phyloP scores from a whole-genome alignment of 2,113 vertebrate species.

The Periophthalmodon schlosseri region DNA sequence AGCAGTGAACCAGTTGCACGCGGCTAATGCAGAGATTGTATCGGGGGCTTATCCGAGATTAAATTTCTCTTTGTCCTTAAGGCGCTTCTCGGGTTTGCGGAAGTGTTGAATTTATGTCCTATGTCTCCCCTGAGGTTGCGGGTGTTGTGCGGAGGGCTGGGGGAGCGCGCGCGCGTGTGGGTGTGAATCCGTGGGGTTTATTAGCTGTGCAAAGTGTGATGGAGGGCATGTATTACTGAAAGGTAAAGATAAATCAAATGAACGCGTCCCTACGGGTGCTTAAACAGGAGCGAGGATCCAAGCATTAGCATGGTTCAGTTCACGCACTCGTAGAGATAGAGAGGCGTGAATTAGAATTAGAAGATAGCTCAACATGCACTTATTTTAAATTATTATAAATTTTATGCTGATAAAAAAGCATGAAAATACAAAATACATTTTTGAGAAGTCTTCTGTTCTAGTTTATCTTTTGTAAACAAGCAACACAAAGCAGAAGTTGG shows the following conservation, averaged over 20 bases:
- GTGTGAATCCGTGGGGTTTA: conserved; percentile 48
- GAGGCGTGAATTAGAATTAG: conserved; percentile 19
- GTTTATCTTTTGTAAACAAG: background rate
- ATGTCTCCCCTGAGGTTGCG: conserved; percentile 64
- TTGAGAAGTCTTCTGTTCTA: background rate
- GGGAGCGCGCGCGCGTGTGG: conserved; percentile 22
- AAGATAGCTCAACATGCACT: conserved; percentile 17
- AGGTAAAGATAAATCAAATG: conserved; percentile 61
- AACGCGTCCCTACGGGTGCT: conserved; percentile 31
- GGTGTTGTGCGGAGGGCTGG: conserved; percentile 38
- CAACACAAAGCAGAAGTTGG: no score
- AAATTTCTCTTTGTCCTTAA: conserved; percentile 77
- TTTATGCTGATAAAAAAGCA: background rate
- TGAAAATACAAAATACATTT: background rate
- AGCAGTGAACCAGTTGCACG: conserved; percentile 67
- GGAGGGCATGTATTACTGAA: conserved; percentile 46
- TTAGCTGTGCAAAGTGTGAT: conserved; percentile 50
- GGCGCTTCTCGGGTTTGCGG: conserved; percentile 68
- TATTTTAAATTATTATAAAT: background rate
- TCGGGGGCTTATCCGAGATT: conserved; percentile 75
- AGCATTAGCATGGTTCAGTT: conserved; percentile 27
- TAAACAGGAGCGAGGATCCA: conserved; percentile 19
- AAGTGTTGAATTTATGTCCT: conserved; percentile 72
- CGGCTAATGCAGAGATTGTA: conserved; percentile 72
- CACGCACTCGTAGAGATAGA: conserved; percentile 16